These are phyloP conservation scores for Nettapus auritus DNA, from an alignment of 2,113 vertebrate genomes.

Conservation along the genomic window DNA sequence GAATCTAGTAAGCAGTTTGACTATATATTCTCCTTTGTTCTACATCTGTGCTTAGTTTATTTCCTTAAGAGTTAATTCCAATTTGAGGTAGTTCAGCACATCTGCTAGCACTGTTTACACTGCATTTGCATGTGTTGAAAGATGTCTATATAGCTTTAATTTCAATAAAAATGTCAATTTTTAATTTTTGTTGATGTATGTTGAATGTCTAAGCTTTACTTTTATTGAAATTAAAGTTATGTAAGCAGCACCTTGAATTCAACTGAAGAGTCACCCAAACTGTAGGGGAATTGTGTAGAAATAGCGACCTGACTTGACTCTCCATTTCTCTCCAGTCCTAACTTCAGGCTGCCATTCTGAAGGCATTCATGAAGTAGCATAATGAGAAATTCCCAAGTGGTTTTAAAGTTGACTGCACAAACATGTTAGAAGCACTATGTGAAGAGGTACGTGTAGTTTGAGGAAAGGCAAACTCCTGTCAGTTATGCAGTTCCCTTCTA, in stretches of 20 bases:
- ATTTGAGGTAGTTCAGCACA: background rate
- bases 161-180: no score
- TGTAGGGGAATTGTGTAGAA: background rate
- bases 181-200: no score
- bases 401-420: background rate
- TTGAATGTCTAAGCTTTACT: no score
- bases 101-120: background rate
- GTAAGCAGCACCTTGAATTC: background rate
- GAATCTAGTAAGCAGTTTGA: background rate
- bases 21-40: background rate
- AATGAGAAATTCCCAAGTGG: background rate
- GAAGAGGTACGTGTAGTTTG: background rate
- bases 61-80: background rate
- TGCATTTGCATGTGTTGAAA: no score
- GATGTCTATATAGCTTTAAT: no score
- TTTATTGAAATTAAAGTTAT: background rate
- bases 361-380: background rate
- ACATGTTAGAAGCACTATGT: background rate
- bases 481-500: background rate
- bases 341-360: background rate
- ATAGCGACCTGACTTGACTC: background rate
- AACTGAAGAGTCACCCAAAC: background rate
- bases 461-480: background rate
- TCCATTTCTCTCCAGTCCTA: background rate
- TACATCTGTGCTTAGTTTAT: background rate